These are phyloP conservation scores for Tuberolachnus salignus DNA, from an alignment of 2,888 invertebrate genomes.

Conservation along the genomic window DNA sequence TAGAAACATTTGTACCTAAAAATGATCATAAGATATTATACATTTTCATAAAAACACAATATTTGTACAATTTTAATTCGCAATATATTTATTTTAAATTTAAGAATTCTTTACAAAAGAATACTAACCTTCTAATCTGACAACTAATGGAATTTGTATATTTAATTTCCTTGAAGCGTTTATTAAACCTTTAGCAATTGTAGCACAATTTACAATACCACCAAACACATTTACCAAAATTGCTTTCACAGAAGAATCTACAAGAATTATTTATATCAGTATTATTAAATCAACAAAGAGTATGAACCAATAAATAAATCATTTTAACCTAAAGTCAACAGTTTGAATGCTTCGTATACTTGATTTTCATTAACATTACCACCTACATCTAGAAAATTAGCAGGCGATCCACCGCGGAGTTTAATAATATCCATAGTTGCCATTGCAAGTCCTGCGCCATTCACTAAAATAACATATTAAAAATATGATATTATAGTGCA, in stretches of 20 bases:
- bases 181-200: slow-evolving; percentile 73
- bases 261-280: slow-evolving; percentile 58
- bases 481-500: too few species aligned
- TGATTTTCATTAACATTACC: slow-evolving; percentile 94
- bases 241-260: slow-evolving; percentile 87
- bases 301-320: background rate
- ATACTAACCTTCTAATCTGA: slow-evolving; percentile 84
- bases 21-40: slow-evolving; percentile 29
- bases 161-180: slow-evolving; percentile 57
- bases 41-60: too few species aligned
- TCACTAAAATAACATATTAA: slow-evolving; percentile 69
- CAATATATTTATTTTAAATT: too few species aligned
- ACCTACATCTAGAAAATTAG: slow-evolving; percentile 98
- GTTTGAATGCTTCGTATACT: slow-evolving; percentile 89
- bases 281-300: background rate
- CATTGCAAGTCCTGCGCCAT: slow-evolving; percentile 99
- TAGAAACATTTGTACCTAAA: slow-evolving; percentile 79
- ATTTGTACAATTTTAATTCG: too few species aligned
- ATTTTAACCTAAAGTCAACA: slow-evolving; percentile 73
- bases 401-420: slow-evolving; percentile 92
- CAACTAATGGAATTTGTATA: slow-evolving; percentile 78
- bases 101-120: slow-evolving; percentile 14
- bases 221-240: slow-evolving; percentile 99
- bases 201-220: slow-evolving; percentile 97
- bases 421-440: slow-evolving; percentile 99